phyloP scores from a whole-genome alignment of 2,797 vertebrate species.

The Amazonetta brasiliensis region DNA sequence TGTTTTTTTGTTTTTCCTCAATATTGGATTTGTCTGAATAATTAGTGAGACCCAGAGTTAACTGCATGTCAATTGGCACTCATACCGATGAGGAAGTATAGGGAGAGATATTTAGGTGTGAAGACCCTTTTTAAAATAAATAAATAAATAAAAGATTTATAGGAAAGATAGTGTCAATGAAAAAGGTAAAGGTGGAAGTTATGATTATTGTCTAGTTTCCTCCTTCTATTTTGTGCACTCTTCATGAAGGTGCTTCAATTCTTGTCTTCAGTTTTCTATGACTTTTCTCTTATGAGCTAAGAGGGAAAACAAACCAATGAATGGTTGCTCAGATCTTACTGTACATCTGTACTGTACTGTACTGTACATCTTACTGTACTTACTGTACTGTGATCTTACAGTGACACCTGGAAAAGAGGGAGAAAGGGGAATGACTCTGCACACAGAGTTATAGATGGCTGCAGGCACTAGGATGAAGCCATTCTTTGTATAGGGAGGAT shows the following conservation, averaged over 20 bases:
- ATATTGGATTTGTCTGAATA: accelerated
- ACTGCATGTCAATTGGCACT: neutral
- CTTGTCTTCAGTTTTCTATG: neutral
- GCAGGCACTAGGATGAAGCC: neutral
- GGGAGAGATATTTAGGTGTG: neutral
- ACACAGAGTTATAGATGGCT: accelerated
- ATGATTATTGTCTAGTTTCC: neutral
- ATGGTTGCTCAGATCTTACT: neutral
- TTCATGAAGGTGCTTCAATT: neutral
- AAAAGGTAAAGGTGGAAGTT: neutral
- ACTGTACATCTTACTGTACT: no score
- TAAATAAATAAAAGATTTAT: no score
- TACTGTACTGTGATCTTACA: no score
- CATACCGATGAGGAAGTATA: neutral
- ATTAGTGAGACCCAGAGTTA: neutral
- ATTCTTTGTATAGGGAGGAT: neutral
- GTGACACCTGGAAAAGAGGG: neutral
- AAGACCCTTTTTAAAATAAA: neutral
- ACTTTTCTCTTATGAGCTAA: neutral
- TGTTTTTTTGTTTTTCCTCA: neutral
- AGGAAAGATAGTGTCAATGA: neutral
- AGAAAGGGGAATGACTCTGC: neutral
- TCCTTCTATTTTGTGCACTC: neutral
- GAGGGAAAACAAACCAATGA: neutral
- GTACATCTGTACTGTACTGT: no score